A percentile compares a stretch with the other conserved stretches of the same genome.
Evolutionary conservation across 2,888 invertebrate genomes (phyloP).

Genomic region (Matsumyia berberina): DNA sequence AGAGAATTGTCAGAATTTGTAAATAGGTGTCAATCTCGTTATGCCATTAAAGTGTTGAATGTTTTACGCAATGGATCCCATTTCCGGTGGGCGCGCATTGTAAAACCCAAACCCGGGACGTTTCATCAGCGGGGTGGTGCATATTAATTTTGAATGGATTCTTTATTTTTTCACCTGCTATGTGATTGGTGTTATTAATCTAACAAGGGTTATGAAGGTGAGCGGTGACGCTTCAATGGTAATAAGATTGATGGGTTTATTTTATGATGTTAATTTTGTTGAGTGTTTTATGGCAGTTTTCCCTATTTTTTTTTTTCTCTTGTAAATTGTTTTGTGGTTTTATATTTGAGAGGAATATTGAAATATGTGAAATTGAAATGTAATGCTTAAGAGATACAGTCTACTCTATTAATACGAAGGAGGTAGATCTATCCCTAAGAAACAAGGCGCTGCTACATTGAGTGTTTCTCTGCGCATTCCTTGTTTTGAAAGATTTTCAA

Average conservation of each 20-base stretch:
- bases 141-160: slow-evolving; percentile 63
- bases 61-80: slow-evolving; percentile 67
- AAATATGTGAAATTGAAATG: no score
- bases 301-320: background rate
- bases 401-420: no score
- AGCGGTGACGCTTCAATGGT: slow-evolving; percentile 36
- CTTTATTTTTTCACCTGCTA: slow-evolving; percentile 24
- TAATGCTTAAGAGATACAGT: no score
- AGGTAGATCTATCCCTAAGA: no score
- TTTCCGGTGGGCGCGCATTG: slow-evolving; percentile 49
- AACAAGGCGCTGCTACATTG: no score
- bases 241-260: slow-evolving; percentile 53
- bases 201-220: slow-evolving; percentile 23
- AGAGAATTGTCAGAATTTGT: slow-evolving; percentile 52
- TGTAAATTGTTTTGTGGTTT: background rate
- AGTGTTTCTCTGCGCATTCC: no score
- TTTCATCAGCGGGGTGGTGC: slow-evolving; percentile 12
- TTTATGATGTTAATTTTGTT: slow-evolving; percentile 46
- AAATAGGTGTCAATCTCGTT: slow-evolving; percentile 67
- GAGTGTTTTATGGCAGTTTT: background rate
- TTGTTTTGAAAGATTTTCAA: no score
- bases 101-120: background rate
- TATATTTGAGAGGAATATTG: no score
- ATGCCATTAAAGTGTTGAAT: slow-evolving; percentile 67
- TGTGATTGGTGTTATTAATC: slow-evolving; percentile 55